Percentiles rank a stretch among this genome's conserved stretches.
These are phyloP conservation scores for Oligia strigilis DNA, from an alignment of 2,888 invertebrate species.

Conservation along the genomic window DNA sequence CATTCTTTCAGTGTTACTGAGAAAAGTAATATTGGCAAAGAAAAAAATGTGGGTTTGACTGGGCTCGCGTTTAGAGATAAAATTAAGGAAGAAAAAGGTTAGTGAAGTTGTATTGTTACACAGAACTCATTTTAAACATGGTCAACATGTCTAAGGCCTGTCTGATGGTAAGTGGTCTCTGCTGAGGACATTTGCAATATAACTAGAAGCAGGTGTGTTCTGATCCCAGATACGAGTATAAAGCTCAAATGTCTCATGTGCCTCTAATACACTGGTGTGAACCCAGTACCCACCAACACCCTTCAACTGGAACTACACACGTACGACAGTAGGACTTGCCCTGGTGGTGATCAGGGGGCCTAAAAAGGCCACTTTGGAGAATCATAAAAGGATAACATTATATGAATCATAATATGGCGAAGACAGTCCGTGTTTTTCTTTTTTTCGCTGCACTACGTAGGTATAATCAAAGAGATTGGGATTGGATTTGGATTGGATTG, in stretches of 20 bases:
- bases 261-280: background rate
- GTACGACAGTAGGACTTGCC: too few relatives aligned
- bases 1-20: background rate
- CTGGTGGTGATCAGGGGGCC: background rate
- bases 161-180: background rate
- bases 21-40: background rate
- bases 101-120: background rate
- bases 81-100: constrained; percentile 21
- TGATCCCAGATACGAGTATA: background rate
- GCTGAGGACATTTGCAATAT: background rate
- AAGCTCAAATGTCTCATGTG: background rate
- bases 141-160: background rate
- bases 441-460: too few relatives aligned
- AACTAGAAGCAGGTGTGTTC: background rate
- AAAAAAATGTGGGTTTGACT: background rate
- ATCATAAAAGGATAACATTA: too few relatives aligned
- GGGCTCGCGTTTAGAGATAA: constrained; percentile 6
- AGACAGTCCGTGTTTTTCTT: too few relatives aligned
- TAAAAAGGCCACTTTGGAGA: too few relatives aligned
- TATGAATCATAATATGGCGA: too few relatives aligned
- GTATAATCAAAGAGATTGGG: too few relatives aligned
- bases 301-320: background rate
- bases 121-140: too few relatives aligned
- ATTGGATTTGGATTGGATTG: too few relatives aligned
- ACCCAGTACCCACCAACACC: too few relatives aligned